Evolutionary conservation across 53 echinoderm and acorn worm species (phyloP).

Genomic region (Apostichopus leukothele): DNA sequence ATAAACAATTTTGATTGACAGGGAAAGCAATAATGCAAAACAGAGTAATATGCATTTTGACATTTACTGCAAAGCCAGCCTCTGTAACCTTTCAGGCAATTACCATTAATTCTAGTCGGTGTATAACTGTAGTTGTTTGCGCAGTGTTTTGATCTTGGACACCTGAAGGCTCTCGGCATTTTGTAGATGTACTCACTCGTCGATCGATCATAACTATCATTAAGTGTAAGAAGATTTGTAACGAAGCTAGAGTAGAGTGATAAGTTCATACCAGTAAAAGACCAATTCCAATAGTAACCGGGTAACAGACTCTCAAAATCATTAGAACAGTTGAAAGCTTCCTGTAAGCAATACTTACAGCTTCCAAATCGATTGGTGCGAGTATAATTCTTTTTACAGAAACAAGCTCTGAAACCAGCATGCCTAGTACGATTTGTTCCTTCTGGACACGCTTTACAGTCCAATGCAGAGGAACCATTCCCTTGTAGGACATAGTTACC

Average conservation of each 20-base stretch:
- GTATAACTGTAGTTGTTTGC: conserved; percentile 1
- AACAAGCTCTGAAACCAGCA: conserved; percentile 18
- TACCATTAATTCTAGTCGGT: neutral
- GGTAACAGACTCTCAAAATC: neutral
- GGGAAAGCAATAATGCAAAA: neutral
- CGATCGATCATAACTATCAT: neutral
- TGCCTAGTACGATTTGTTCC: neutral
- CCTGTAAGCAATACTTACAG: neutral
- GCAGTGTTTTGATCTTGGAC: neutral
- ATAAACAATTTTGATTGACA: neutral
- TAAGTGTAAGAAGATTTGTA: neutral
- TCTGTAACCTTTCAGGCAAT: neutral
- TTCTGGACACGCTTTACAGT: conserved; percentile 8
- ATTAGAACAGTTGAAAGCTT: conserved; percentile 6
- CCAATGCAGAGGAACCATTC: neutral
- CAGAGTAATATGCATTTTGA: neutral
- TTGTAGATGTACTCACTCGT: neutral
- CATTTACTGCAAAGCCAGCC: conserved; percentile 31
- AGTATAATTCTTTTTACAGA: neutral
- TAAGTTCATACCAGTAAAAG: neutral
- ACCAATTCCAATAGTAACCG: conserved; percentile 37
- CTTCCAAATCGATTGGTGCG: conserved; percentile 4
- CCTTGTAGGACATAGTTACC: neutral
- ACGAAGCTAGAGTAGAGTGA: conserved; percentile 5
- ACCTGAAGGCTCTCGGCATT: neutral